Conservation (phyloP, 2,113 vertebrate species). For the Polypterus senegalus region DNA sequence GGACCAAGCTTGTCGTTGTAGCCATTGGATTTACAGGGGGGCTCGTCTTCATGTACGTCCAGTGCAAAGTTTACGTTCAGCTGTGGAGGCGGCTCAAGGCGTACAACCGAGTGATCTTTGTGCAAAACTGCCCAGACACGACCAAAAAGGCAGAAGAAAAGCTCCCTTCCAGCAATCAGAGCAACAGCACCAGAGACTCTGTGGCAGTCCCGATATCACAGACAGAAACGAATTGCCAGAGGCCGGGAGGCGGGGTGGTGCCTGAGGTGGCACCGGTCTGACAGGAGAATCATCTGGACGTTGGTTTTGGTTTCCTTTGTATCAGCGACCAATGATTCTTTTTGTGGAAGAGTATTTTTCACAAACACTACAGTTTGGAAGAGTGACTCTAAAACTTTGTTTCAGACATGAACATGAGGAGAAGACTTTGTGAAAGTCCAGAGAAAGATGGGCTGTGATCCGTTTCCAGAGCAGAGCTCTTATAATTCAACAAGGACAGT, state of each 20-base stretch:
- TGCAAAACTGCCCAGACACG: conserved; percentile 91
- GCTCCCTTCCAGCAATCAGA: conserved; percentile 27
- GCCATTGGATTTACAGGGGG: conserved; percentile 79
- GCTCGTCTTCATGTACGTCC: conserved; percentile 94
- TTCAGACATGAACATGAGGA: too few species aligned
- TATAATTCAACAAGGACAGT: too few species aligned
- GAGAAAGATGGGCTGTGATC: too few species aligned
- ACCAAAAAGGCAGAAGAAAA: conserved; percentile 59
- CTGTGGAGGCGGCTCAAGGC: conserved; percentile 91
- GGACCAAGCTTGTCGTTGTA: conserved; percentile 91
- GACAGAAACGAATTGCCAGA: conserved; percentile 47
- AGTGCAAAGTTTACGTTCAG: conserved; percentile 89
- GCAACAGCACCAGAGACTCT: conserved; percentile 46
- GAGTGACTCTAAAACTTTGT: too few species aligned
- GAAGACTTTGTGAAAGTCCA: too few species aligned
- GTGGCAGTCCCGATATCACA: conserved; percentile 52
- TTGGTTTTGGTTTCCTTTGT: not conserved
- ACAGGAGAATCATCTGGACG: conserved; percentile 19
- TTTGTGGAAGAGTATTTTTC: not conserved
- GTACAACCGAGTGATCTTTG: conserved; percentile 93
- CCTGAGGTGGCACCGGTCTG: conserved; percentile 64
- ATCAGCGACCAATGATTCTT: not conserved
- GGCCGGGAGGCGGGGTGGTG: conserved; percentile 37
- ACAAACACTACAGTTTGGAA: not conserved
- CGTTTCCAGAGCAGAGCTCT: too few species aligned